Evolutionary conservation across 2,113 vertebrate genomes (phyloP).

Genomic region (Himantopus leucocephalus): DNA sequence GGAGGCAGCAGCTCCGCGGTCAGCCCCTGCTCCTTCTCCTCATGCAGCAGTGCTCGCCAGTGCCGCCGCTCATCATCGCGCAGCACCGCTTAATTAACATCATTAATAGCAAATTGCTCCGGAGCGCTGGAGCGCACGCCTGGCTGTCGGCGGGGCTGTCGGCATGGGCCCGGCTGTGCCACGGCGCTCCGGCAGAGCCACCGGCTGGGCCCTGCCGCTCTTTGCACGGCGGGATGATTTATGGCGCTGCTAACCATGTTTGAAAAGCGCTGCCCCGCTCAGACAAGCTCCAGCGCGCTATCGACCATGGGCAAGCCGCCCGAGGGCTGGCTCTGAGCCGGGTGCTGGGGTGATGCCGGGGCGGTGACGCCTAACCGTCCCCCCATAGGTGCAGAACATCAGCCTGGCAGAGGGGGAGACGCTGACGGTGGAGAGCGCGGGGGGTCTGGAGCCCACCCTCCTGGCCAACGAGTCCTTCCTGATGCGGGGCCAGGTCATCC

Average conservation of each 20-base stretch:
- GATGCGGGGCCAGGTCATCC: conserved; percentile 88
- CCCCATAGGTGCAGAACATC: conserved; percentile 86
- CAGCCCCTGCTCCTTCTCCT: not conserved
- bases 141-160: not conserved
- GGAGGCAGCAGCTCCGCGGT: not conserved
- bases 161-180: not conserved
- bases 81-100: conserved; percentile 70
- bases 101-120: conserved; percentile 75
- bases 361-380: not conserved
- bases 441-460: conserved; percentile 79
- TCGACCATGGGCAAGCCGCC: fast-evolving
- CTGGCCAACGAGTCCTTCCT: conserved; percentile 93
- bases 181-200: fast-evolving
- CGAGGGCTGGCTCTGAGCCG: fast-evolving
- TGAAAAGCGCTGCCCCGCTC: not conserved
- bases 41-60: not conserved
- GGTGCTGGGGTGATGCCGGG: not conserved
- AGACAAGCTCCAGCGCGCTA: not conserved
- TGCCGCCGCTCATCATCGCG: conserved; percentile 14
- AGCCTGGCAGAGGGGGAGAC: conserved; percentile 87
- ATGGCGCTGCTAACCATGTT: not conserved
- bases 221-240: not conserved
- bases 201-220: not conserved
- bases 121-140: not conserved
- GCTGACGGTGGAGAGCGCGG: conserved; percentile 83